Evolutionary conservation across 2,797 vertebrate species (phyloP), one percentile per base, ranked within the genome.

Genomic region (Macropus fuliginosus): DNA sequence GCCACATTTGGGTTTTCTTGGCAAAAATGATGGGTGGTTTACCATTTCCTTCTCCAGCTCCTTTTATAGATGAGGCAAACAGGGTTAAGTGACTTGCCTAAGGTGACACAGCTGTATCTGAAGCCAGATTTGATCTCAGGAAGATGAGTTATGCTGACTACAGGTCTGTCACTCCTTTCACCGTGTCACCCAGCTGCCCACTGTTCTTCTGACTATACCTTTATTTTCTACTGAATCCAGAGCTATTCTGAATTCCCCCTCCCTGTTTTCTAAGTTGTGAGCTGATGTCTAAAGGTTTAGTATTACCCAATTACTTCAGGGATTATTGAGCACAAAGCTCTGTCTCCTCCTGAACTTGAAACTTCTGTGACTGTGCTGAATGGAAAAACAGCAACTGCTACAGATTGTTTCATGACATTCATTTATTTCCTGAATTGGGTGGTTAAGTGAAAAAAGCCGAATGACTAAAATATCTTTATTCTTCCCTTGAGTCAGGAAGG

Each of bases 361-460:
- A 98, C 95, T 27, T 74, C 56, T 87, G 10, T 94, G 56, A 95
- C 93, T 91, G 2, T 8, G 0, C 92, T 94, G 55, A 97, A 96
- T 96, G 95, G 95, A 96, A 97, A 93, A 74, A 56, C 95, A 52
- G 94, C 91, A 18, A 97, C 81, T 40, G 0, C 66, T 97, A 98
- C 62, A 94, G 62, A 94, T 98, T 94, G 96, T 0, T 97, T 95
- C 95, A 90, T 93, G 94, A 93, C 57, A 96, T 98, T 66, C 94
- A 91, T 96, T 97, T 94, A 91, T 56, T 96, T 94, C 93, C 55
- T 97, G 97, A 97, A 98, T 98, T 98, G 96, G 74, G 96, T 98
- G 56, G 62, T 97, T 50, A 97, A 97, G 21, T 95, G 94, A 96
- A 95, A 97, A 92, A 94, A 96, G 81, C 94, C 97, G 96, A 98